Evolutionary conservation across 2,888 invertebrate genomes (phyloP).

Genomic region (Villa cingulata): DNA sequence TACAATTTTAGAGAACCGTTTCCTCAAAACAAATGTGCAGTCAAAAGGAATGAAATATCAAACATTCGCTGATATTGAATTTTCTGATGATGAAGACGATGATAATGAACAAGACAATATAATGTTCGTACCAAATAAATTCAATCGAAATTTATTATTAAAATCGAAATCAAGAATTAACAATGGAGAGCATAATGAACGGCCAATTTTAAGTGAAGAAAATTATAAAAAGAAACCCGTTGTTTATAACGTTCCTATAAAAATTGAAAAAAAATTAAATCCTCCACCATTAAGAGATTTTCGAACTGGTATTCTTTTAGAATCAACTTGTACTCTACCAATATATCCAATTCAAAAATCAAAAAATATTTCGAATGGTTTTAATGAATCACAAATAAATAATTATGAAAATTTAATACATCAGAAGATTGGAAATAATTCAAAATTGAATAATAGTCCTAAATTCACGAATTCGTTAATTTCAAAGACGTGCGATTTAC

Average conservation of each 20-base stretch:
- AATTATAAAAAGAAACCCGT: constrained; percentile 3
- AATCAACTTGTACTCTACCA: constrained; percentile 15
- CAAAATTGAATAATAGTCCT: neutral
- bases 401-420: neutral
- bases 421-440: neutral
- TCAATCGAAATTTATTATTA: neutral
- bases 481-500: constrained; percentile 42
- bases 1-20: neutral
- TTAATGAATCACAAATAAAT: neutral
- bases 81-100: constrained; percentile 30
- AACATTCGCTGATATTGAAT: constrained; percentile 21
- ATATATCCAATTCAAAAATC: neutral
- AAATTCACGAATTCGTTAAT: constrained; percentile 21
- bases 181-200: neutral
- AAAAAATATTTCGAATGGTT: neutral
- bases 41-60: neutral
- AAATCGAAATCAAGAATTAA: neutral
- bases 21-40: neutral
- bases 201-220: neutral
- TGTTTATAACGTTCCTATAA: constrained; percentile 20
- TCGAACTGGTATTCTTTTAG: constrained; percentile 19
- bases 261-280: constrained; percentile 15
- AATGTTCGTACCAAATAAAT: no score
- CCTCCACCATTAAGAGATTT: constrained; percentile 21
- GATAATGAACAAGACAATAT: neutral